Conservation (phyloP, 2,113 vertebrate species). For the Acanthisitta chloris region DNA sequence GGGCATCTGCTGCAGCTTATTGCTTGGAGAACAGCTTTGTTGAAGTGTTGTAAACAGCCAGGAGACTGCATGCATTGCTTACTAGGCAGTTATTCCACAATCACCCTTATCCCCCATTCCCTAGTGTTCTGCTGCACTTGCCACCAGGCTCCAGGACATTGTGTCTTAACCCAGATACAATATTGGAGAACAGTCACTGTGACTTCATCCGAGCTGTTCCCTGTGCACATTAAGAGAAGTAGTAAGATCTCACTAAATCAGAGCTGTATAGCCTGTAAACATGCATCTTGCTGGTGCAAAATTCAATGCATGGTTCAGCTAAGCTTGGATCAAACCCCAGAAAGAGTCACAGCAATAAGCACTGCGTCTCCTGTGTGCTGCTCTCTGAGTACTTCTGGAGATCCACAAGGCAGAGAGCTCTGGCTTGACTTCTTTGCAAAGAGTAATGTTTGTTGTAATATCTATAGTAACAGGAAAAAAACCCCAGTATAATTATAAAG, state of each 20-base stretch:
- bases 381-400: neutral
- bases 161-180: neutral
- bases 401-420: neutral
- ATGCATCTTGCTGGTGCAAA: neutral
- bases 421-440: neutral
- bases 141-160: rapidly evolving
- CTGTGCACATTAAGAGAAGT: neutral
- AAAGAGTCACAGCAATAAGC: neutral
- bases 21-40: neutral
- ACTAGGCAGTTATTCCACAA: neutral
- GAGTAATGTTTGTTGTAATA: neutral
- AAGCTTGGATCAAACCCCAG: neutral
- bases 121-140: neutral
- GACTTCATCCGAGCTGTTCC: neutral
- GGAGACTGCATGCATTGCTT: neutral
- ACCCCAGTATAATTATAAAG: neutral
- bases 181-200: rapidly evolving
- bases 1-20: neutral
- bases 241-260: neutral
- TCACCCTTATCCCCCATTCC: neutral
- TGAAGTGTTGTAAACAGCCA: neutral
- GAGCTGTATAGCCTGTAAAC: neutral
- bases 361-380: rapidly evolving
- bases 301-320: rapidly evolving
- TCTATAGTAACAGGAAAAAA: neutral